phyloP scores from a whole-genome alignment of 2,888 invertebrate genomes.

The Andricus quercusramuli region DNA sequence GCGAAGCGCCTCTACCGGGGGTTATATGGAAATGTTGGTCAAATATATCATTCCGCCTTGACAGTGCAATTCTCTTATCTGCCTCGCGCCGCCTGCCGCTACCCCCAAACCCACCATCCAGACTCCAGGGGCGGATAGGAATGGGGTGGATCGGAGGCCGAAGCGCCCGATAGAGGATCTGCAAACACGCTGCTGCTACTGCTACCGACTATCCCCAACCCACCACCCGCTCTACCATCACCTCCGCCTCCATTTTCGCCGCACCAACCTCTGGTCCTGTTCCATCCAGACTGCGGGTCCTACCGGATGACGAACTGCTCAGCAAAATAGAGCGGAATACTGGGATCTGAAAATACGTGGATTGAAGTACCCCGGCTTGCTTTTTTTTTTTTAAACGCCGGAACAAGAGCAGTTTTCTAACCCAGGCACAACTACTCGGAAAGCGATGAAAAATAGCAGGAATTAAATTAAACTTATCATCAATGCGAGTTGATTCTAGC shows the following conservation, averaged over 20 bases:
- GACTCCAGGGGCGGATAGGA: slow-evolving; percentile 69
- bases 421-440: background rate
- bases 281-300: slow-evolving; percentile 63
- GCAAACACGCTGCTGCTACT: slow-evolving; percentile 63
- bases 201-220: slow-evolving; percentile 56
- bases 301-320: slow-evolving; percentile 75
- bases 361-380: slow-evolving; percentile 59
- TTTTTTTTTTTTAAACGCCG: slow-evolving; percentile 38
- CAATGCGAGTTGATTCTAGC: background rate
- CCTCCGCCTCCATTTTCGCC: slow-evolving; percentile 61
- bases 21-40: slow-evolving; percentile 91
- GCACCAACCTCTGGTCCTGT: slow-evolving; percentile 57
- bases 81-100: slow-evolving; percentile 55
- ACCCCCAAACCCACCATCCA: slow-evolving; percentile 60
- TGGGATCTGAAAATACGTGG: slow-evolving; percentile 68
- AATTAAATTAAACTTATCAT: background rate
- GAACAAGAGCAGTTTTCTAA: background rate
- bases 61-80: slow-evolving; percentile 95
- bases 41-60: slow-evolving; percentile 94
- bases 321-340: slow-evolving; percentile 73
- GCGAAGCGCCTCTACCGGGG: slow-evolving; percentile 62
- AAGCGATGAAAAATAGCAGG: background rate
- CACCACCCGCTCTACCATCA: slow-evolving; percentile 59
- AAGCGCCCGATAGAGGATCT: slow-evolving; percentile 78
- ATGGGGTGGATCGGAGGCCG: slow-evolving; percentile 79